Percentiles rank a stretch among this genome's conserved stretches.
phyloP scores from a whole-genome alignment of 2,113 vertebrate genomes.

The Ginglymostoma cirratum region DNA sequence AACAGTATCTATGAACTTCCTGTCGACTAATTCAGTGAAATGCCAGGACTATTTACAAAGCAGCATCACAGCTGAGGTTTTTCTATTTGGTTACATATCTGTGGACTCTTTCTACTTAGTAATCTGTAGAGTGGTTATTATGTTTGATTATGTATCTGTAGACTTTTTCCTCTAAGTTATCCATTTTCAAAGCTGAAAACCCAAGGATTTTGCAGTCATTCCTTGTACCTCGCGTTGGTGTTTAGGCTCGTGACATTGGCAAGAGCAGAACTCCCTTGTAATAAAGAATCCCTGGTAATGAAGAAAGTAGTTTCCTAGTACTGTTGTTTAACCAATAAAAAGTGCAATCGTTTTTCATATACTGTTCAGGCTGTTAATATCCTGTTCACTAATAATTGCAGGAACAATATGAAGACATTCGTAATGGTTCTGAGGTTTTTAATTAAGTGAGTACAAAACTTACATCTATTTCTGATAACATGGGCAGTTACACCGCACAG shows the following conservation, averaged over 20 bases:
- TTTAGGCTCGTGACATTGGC: neutral
- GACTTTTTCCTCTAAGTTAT: neutral
- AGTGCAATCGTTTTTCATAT: neutral
- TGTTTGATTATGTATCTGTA: neutral
- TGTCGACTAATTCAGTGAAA: no score
- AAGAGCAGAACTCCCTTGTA: neutral
- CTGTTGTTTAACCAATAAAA: neutral
- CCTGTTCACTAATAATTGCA: neutral
- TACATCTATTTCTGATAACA: neutral
- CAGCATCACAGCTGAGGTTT: no score
- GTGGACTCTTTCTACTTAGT: no score
- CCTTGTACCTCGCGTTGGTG: neutral
- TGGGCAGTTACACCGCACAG: neutral
- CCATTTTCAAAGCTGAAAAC: neutral
- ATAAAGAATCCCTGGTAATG: neutral
- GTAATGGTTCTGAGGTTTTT: fast-evolving
- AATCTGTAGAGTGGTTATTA: no score
- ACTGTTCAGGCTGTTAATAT: neutral
- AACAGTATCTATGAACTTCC: no score
- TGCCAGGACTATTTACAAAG: no score
- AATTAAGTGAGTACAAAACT: neutral
- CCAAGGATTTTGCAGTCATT: neutral
- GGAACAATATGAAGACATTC: neutral
- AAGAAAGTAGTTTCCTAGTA: neutral
- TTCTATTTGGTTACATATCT: neutral